phyloP scores from a whole-genome alignment of 1,140 invertebrate species.

The Bombus cullumanus region DNA sequence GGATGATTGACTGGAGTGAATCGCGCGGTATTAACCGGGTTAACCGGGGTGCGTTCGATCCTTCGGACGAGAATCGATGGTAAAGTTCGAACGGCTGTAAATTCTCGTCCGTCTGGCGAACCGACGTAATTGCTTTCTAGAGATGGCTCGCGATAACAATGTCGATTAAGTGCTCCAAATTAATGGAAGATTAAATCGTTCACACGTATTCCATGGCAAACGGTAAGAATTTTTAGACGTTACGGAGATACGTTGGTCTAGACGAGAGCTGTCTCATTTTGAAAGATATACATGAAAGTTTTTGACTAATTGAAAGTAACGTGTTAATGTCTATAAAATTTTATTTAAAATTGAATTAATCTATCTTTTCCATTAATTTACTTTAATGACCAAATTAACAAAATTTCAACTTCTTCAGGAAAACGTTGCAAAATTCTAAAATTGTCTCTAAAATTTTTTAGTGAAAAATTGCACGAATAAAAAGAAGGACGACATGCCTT shows the following conservation, averaged over 20 bases:
- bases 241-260: neutral
- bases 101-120: neutral
- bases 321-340: neutral
- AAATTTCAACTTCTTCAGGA: no score
- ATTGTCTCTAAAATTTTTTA: no score
- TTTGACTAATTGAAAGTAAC: neutral
- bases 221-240: neutral
- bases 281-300: neutral
- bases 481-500: neutral
- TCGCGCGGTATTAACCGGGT: neutral
- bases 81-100: conserved; percentile 21
- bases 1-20: neutral
- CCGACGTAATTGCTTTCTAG: conserved; percentile 11
- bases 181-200: conserved; percentile 8
- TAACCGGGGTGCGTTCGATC: neutral
- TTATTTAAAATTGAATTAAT: no score
- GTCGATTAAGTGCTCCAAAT: conserved; percentile 7
- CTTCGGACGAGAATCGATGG: neutral
- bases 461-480: neutral
- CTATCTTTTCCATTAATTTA: no score
- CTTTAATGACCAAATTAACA: no score
- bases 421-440: no score
- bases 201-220: neutral
- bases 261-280: no score
- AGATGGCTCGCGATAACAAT: conserved; percentile 11